Percentiles rank a stretch among this genome's conserved stretches.
These are phyloP conservation scores for Rachycentron canadum DNA, from an alignment of 2,797 vertebrate species.

Conservation along the genomic window DNA sequence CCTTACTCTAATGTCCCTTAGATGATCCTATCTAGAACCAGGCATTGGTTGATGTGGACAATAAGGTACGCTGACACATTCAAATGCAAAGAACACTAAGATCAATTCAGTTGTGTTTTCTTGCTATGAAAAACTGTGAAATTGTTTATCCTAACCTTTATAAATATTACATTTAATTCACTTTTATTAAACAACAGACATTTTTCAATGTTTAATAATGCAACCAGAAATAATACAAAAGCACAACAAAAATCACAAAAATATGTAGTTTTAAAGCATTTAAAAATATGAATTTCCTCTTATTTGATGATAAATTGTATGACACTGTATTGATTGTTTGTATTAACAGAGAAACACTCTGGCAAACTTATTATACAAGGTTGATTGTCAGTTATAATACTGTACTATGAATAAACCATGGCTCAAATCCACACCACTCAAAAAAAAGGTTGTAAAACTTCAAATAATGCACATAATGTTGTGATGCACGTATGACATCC, in stretches of 20 bases:
- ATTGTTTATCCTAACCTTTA: neutral
- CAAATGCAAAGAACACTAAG: neutral
- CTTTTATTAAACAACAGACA: slow-evolving; percentile 77
- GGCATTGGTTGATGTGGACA: neutral
- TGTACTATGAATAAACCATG: slow-evolving; percentile 27
- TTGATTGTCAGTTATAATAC: slow-evolving; percentile 74
- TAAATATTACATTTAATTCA: slow-evolving; percentile 46
- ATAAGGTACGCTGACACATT: neutral
- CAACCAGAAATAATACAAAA: slow-evolving; percentile 74
- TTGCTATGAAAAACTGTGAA: neutral
- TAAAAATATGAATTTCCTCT: slow-evolving; percentile 52
- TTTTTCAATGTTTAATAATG: slow-evolving; percentile 54
- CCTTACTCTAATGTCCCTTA: neutral
- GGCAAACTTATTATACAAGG: slow-evolving; percentile 39
- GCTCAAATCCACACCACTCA: neutral
- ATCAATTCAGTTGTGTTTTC: neutral
- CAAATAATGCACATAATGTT: slow-evolving; percentile 35
- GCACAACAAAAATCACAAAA: slow-evolving; percentile 78
- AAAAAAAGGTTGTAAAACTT: slow-evolving; percentile 34
- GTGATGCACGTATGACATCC: slow-evolving; percentile 37
- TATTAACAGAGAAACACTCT: slow-evolving; percentile 43
- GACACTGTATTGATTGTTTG: slow-evolving; percentile 24
- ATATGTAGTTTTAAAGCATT: slow-evolving; percentile 63
- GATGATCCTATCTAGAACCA: neutral
- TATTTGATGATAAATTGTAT: slow-evolving; percentile 25